These are phyloP conservation scores for Holothuria scabra DNA, from an alignment of 53 echinoderm and acorn worm species.

Conservation along the genomic window DNA sequence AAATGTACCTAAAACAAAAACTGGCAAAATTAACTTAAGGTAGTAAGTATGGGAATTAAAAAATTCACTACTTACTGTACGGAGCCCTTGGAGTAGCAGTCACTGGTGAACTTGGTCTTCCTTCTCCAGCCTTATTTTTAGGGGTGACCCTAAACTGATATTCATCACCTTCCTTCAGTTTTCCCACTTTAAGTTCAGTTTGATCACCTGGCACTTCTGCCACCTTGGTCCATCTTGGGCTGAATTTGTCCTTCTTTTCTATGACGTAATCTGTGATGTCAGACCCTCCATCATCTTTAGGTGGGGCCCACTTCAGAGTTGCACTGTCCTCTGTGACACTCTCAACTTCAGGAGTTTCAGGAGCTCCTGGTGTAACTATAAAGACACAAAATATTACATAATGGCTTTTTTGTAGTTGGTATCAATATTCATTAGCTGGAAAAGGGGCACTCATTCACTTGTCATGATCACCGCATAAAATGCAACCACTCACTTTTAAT, in stretches of 20 bases:
- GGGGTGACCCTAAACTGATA: constrained; percentile 82
- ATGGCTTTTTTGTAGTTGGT: too few relatives aligned
- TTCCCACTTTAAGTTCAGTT: constrained; percentile 68
- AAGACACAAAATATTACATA: not conserved
- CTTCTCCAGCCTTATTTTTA: constrained; percentile 83
- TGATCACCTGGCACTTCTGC: constrained; percentile 56
- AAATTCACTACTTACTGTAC: too few relatives aligned
- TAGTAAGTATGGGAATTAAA: too few relatives aligned
- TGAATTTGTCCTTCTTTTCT: constrained; percentile 86
- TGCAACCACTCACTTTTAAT: too few relatives aligned
- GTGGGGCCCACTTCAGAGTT: constrained; percentile 81
- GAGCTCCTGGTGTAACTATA: constrained; percentile 74
- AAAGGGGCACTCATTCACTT: too few relatives aligned
- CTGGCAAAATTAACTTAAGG: too few relatives aligned
- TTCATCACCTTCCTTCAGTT: constrained; percentile 80
- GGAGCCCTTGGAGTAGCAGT: constrained; percentile 56
- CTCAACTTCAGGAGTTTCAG: constrained; percentile 74
- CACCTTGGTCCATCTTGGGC: constrained; percentile 70
- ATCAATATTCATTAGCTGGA: too few relatives aligned
- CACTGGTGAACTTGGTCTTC: constrained; percentile 75
- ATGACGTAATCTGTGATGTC: constrained; percentile 79
- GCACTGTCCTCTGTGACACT: constrained; percentile 76
- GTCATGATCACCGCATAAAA: too few relatives aligned
- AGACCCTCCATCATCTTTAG: constrained; percentile 80
- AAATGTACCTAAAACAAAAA: too few relatives aligned